Conservation (phyloP, 2,113 vertebrate species). For the Sminthopsis crassicaudata region DNA sequence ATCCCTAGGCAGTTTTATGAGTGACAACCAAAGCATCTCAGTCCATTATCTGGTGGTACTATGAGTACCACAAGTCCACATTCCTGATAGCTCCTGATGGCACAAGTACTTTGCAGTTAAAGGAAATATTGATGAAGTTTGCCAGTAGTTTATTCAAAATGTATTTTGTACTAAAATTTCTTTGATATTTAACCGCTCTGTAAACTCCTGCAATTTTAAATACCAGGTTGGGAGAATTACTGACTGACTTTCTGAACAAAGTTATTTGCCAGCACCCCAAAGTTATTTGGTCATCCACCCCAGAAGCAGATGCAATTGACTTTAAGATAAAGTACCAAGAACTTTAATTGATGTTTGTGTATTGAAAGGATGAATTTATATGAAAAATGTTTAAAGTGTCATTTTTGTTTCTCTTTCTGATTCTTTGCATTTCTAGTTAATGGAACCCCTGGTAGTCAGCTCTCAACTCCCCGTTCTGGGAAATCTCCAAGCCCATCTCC, state of each 20-base stretch:
- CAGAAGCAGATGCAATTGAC: not conserved
- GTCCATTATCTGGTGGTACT: not conserved
- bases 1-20: constrained; percentile 19
- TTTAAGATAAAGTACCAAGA: not conserved
- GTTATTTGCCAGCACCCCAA: not conserved
- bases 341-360: constrained; percentile 26
- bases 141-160: constrained; percentile 32
- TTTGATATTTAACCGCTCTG: not conserved
- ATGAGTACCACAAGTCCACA: not conserved
- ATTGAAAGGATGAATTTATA: not conserved
- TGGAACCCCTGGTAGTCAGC: constrained; percentile 97
- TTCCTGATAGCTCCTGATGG: not conserved
- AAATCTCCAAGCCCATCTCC: constrained; percentile 97
- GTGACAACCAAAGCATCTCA: constrained; percentile 31
- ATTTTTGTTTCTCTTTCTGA: constrained; percentile 61
- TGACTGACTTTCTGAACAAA: constrained; percentile 10
- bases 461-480: constrained; percentile 96
- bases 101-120: not conserved
- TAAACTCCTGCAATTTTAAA: constrained; percentile 1
- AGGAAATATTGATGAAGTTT: constrained; percentile 7
- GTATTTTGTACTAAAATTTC: not conserved
- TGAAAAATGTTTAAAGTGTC: constrained; percentile 9
- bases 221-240: not conserved
- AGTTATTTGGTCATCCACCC: not conserved
- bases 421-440: constrained; percentile 87